These are phyloP conservation scores for Semaprochilodus insignis DNA, from an alignment of 2,797 vertebrate species.

Conservation along the genomic window DNA sequence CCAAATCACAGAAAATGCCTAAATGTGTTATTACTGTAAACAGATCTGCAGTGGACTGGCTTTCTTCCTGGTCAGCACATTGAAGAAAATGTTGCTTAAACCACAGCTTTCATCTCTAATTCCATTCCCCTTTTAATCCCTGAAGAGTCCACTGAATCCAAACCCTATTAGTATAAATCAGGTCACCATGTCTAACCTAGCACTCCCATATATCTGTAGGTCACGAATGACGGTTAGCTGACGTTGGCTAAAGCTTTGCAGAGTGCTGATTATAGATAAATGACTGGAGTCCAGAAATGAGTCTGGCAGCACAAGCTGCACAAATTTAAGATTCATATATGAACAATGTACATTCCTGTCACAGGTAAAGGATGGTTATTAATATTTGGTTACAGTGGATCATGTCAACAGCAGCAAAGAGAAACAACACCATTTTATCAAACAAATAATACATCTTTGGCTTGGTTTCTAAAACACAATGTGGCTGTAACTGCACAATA, in stretches of 20 bases:
- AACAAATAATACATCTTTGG: not conserved
- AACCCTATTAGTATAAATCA: conserved; percentile 35
- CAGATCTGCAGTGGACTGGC: not conserved
- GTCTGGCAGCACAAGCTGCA: not conserved
- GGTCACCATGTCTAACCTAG: conserved; percentile 25
- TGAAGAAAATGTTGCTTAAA: not conserved
- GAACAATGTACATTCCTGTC: not conserved
- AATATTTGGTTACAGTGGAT: not conserved
- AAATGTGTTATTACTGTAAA: conserved; percentile 5
- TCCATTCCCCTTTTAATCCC: conserved; percentile 19
- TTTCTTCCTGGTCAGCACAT: not conserved
- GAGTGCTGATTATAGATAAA: not conserved
- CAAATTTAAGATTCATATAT: conserved; percentile 13
- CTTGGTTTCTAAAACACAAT: not conserved
- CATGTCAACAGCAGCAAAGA: not conserved
- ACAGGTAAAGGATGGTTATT: not conserved
- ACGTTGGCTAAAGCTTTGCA: not conserved
- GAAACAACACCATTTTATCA: not conserved
- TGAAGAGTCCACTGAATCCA: not conserved
- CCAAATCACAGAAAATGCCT: not conserved
- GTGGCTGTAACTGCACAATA: not conserved
- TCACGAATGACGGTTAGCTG: not conserved
- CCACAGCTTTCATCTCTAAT: not conserved
- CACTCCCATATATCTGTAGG: not conserved
- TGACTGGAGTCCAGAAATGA: not conserved